Conservation (phyloP, 2,797 vertebrate species). For the Chlorospingus flavigularis region DNA sequence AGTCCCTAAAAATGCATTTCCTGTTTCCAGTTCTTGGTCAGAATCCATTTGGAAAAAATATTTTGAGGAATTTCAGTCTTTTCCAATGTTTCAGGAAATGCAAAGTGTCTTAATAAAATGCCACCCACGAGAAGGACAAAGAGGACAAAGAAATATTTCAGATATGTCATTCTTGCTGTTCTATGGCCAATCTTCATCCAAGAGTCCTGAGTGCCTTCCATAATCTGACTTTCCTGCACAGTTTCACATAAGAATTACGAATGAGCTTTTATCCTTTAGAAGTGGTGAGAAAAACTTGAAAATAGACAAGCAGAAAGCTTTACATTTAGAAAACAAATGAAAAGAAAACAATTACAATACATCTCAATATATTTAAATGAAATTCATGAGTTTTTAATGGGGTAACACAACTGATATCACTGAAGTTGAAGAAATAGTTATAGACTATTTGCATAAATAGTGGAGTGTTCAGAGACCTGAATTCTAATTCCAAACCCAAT, state of each 20-base stretch:
- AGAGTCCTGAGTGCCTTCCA: constrained; percentile 22
- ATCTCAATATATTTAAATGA: background rate
- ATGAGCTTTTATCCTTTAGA: background rate
- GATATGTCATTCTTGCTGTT: background rate
- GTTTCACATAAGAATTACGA: background rate
- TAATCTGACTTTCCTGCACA: background rate
- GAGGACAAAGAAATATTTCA: background rate
- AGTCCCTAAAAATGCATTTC: background rate
- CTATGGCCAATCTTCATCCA: background rate
- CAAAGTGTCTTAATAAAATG: background rate
- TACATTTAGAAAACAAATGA: background rate
- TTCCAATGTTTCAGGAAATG: background rate
- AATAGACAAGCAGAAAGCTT: background rate
- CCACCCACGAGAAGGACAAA: background rate
- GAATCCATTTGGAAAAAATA: background rate
- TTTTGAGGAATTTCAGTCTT: background rate
- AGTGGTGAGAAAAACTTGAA: background rate
- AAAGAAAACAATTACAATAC: background rate
- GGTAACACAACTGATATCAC: background rate
- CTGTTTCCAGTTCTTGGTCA: background rate
- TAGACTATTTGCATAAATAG: background rate
- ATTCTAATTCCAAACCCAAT: constrained; percentile 10
- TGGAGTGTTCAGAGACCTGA: background rate
- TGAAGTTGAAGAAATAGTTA: background rate
- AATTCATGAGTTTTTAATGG: background rate